Evolutionary conservation across 1,140 invertebrate species (phyloP), one percentile per base, ranked within the genome.

Genomic region (Rhynchophorus ferrugineus): DNA sequence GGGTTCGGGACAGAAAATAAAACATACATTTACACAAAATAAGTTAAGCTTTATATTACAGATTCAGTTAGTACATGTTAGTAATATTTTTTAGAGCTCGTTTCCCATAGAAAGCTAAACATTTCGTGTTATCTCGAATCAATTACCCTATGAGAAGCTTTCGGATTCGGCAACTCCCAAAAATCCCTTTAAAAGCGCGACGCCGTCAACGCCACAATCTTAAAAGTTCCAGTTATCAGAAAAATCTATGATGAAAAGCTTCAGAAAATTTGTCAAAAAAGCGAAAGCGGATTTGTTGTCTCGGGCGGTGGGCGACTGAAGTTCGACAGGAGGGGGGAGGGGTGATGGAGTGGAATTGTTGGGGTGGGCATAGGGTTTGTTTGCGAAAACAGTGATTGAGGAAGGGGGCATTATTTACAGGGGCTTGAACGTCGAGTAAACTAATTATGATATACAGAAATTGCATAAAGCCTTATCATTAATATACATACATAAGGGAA

Each of bases 11-110:
- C n/a, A n/a, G n/a, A n/a, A 47, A 54, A 47, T 48, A 44, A 54
- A 54, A 53, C 37, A 22, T 13, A 46, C 2, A 39, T 45, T 52
- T 69, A 69, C 68, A 69, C 65, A 69, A 69, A 69, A 69, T 69
- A 69, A 65, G 59, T 63, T 49, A 69, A 69, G 68, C 68, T 69
- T 69, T 69, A 68, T 67, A 68, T 64, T 65, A 67, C 65, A 66
- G 51, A 60, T 57, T 56, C 39, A 62, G 49, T 63, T 59, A 61
- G 60, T 65, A 65, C 61, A 63, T 52, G 33, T 49, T 20, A 36
- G 37, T 44, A 20, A 38, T 55, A 55, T 49, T 59, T 51, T 60
- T 61, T 65, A 67, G 59, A 66, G 56, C 55, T 58, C 63, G 67
- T 59, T 39, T 57, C 58, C 63, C 62, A 67, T 66, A 62, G 62